Conservation (phyloP, 2,888 invertebrate genomes). For the Eupithecia insigniata region DNA sequence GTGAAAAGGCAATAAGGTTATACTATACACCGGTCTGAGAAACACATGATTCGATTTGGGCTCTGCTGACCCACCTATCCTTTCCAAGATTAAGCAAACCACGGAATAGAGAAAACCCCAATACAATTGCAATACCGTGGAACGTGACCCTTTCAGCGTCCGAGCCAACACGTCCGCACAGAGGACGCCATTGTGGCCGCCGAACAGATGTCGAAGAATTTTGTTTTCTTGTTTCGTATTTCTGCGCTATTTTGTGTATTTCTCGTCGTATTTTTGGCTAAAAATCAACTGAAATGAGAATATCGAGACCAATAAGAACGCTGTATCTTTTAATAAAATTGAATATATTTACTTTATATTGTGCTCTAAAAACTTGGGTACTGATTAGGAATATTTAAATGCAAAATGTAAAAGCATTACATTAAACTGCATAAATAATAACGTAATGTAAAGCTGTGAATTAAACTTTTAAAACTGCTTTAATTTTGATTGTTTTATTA, state of each 20-base stretch:
- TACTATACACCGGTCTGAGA: constrained; percentile 1
- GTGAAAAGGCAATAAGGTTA: not conserved
- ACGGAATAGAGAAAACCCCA: constrained; percentile 31
- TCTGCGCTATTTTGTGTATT: constrained; percentile 12
- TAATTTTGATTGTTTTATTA: no score
- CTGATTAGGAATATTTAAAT: not conserved
- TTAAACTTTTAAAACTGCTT: no score
- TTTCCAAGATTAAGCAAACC: constrained; percentile 31
- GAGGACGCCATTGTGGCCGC: constrained; percentile 34
- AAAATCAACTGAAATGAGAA: constrained; percentile 1
- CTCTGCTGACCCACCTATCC: constrained; percentile 19
- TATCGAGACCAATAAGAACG: not conserved
- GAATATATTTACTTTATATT: not conserved
- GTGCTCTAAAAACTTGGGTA: not conserved
- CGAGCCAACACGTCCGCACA: constrained; percentile 32
- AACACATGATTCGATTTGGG: constrained; percentile 13
- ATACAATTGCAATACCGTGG: constrained; percentile 34
- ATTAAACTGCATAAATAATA: no score
- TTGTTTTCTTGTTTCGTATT: constrained; percentile 29
- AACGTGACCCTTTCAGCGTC: constrained; percentile 37
- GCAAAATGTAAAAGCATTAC: no score
- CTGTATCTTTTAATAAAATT: not conserved
- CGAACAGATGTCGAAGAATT: constrained; percentile 36
- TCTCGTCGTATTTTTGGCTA: not conserved
- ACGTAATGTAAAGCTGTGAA: no score